A percentile compares a stretch with the other conserved stretches of the same genome.
Evolutionary conservation across 2,888 invertebrate species (phyloP).

Genomic region (Oeneis ivallda): DNA sequence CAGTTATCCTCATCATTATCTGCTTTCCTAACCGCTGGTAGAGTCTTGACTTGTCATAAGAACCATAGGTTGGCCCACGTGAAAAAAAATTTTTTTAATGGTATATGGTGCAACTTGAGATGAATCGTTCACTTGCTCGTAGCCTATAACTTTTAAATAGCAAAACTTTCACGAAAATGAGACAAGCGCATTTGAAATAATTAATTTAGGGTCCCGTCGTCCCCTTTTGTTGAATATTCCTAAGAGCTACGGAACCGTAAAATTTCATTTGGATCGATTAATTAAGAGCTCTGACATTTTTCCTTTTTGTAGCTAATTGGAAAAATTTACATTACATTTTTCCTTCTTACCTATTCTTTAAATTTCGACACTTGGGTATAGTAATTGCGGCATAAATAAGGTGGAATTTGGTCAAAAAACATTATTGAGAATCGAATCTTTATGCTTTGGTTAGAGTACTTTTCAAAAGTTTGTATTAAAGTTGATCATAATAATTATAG

Average conservation of each 20-base stretch:
- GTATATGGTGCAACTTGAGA: too few species aligned
- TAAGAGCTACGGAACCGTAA: constrained; percentile 39
- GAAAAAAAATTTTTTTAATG: too few species aligned
- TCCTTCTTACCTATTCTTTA: background rate
- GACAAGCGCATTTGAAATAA: constrained; percentile 45
- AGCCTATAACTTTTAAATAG: constrained; percentile 26
- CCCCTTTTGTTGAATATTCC: constrained; percentile 39
- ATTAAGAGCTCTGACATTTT: constrained; percentile 38
- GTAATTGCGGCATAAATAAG: background rate
- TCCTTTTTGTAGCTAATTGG: constrained; percentile 30
- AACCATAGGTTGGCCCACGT: too few species aligned
- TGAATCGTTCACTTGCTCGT: background rate
- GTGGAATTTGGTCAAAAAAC: too few species aligned
- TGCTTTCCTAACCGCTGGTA: too few species aligned
- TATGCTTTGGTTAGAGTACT: too few species aligned
- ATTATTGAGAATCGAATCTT: too few species aligned
- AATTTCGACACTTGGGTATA: background rate
- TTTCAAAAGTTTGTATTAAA: too few species aligned
- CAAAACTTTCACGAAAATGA: constrained; percentile 39
- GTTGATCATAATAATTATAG: too few species aligned
- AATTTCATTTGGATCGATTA: constrained; percentile 46
- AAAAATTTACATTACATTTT: constrained; percentile 15
- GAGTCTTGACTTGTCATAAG: too few species aligned
- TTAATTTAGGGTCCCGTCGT: constrained; percentile 41
- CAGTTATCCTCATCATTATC: too few species aligned